Evolutionary conservation across 2,113 vertebrate species (phyloP).

Genomic region (Xiphorhynchus elegans): DNA sequence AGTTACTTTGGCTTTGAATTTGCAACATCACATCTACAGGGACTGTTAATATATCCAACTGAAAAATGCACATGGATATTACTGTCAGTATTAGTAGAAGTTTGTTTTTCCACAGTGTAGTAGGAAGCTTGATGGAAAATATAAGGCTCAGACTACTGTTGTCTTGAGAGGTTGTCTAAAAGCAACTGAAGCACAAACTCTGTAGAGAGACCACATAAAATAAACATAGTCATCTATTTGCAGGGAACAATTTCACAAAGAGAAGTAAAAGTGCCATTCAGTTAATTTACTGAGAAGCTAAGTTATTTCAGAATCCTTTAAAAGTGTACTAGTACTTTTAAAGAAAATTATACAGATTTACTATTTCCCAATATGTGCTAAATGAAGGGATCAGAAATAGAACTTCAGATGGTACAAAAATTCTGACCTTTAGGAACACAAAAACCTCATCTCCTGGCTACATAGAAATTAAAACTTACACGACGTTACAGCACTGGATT

Average conservation of each 20-base stretch:
- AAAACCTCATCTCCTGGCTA: not conserved
- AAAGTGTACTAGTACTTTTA: not conserved
- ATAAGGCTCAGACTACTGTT: not conserved
- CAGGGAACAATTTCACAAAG: not conserved
- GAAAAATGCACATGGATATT: not conserved
- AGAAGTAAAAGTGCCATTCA: not conserved
- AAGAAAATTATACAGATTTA: not conserved
- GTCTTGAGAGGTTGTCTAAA: not conserved
- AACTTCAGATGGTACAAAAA: not conserved
- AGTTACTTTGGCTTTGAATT: not conserved
- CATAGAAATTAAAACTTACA: not conserved
- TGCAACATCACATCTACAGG: not conserved
- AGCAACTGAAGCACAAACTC: not conserved
- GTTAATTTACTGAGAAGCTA: not conserved
- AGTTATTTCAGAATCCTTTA: not conserved
- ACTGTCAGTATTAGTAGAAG: not conserved
- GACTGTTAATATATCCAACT: not conserved
- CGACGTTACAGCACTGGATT: not conserved
- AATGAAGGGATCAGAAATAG: not conserved
- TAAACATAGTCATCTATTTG: not conserved
- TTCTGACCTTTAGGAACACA: not conserved
- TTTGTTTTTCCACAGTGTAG: not conserved
- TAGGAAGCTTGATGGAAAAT: not conserved
- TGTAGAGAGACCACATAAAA: not conserved
- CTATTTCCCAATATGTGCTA: not conserved